Base-by-base conservation (phyloP, 2,797 vertebrate genomes). In the Atherinosoma microstoma region DNA sequence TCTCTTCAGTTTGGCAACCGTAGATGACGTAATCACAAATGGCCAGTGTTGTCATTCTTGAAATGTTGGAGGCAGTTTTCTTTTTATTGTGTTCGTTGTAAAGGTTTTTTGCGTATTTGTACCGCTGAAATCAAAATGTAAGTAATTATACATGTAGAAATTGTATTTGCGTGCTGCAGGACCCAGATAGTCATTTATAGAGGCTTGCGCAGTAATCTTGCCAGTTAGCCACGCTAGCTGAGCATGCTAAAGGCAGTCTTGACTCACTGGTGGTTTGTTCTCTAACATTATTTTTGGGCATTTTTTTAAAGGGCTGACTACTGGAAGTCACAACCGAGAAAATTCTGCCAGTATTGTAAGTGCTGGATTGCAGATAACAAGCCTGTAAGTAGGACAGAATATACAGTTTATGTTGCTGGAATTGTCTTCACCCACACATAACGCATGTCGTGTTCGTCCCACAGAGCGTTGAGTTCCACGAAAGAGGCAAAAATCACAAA, bases 331-430 rank as follows among this genome's bases (percentile, higher is more conserved):
- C 98, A 99, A 64, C 98, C 98, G 35, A 97, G 97, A 93, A 99
- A 99, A 78, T 99, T 99, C 91, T 99, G 98, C 69, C 96, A 97
- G 87, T 99, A 99, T 90, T 99, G 98, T 94, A 99, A 99, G 89
- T 99, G 98, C 85, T 99, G 98, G 98, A 99, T 99, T 90, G 97
- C 98, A 4, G 98, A 99, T 90, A 99, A 99, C 85, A 98, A 98
- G 78, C 98, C 97, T 78, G 98, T 99, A 95, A 81, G 97, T 91
- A 1, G 20, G 2, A 27, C 13, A 7, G 10, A 1, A 29, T 1
- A 53, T 7, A 13, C 15, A 15, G 42, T 12, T 16, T 2, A 13
- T 61, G 11, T 35, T 22, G 6, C 13, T 4, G 5, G 64, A 34
- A 42, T 36, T 42, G 16, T 13, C 0, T 32, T 0, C 3, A 22